Base-by-base conservation (phyloP, 2,888 invertebrate species). In the Sericinus montela region DNA sequence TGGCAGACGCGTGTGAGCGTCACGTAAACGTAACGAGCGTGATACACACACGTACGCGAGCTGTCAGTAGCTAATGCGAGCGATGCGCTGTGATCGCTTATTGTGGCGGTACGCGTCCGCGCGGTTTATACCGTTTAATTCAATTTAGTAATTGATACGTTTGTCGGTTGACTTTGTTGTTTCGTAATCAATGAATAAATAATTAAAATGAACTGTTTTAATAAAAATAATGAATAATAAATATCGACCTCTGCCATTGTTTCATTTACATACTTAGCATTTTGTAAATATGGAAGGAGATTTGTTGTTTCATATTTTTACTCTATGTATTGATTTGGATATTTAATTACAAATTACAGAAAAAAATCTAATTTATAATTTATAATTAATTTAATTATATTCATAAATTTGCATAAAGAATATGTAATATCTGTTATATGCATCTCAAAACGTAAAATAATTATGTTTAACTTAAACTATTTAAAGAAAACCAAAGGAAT, bases 91-190 rank as follows among this genome's bases (percentile, higher is more conserved):
- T 75, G 84, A 83, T 83, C 86, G 82, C 80, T 79, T 81, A 80
- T 81, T 85, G 86, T 82, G 81, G 78, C 72, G 69, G 69, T 66
- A 76, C 75, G 77, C 73, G 71, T 69, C 69, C 79, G 76, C 78
- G 75, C 81, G 82, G 80, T 75, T 83, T 83, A 80, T 79, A 79
- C 75, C 83, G 83, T 79, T 87, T 86, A 86, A 87, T 87, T 87
- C 83, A 86, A 87, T 87, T 86, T 84, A 80, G 85, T 86, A 85
- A 86, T 86, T 87, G 85, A 86, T 85, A 85, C 78, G 77, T 82
- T 82, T 79, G 79, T 76, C 72, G 75, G 75, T 72, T 70, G 72
- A 72, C 71, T 77, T 76, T 72, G 65, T 69, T 63, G 60, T 65
- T 69, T 69, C 70, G 59, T 62, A 55, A 56, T 59, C 50, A 58